Evolutionary conservation across 2,113 vertebrate species (phyloP).

Genomic region (Stigmatopora argus): DNA sequence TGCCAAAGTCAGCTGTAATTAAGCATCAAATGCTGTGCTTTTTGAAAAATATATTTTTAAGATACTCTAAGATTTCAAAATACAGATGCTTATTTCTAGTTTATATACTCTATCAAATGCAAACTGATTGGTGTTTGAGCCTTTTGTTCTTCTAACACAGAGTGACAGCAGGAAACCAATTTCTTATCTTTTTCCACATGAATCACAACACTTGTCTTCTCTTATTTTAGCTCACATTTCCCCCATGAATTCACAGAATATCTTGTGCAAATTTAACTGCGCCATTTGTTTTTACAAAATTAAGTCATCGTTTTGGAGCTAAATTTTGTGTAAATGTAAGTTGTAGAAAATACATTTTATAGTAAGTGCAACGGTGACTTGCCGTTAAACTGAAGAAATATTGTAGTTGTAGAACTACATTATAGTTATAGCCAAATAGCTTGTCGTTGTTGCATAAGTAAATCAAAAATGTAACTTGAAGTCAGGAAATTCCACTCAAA

Average conservation of each 20-base stretch:
- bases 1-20: slow-evolving; percentile 9
- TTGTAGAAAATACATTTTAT: no score
- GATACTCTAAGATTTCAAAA: background rate
- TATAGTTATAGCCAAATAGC: no score
- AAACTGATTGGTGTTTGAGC: background rate
- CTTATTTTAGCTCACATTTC: background rate
- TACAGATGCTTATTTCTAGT: slow-evolving; percentile 20
- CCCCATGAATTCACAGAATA: slow-evolving; percentile 1
- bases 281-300: no score
- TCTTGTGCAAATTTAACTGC: background rate
- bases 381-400: no score
- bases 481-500: no score
- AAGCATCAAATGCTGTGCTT: slow-evolving; percentile 1
- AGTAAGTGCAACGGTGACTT: no score
- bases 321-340: no score
- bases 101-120: background rate
- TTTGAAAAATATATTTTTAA: background rate
- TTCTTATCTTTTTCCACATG: background rate
- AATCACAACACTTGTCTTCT: background rate
- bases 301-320: no score
- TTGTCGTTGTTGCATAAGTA: no score
- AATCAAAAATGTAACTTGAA: no score
- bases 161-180: slow-evolving; percentile 1
- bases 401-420: no score
- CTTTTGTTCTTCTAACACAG: background rate